Base-by-base conservation (phyloP, 2,888 invertebrate species). In the Allophyes oxyacanthae region DNA sequence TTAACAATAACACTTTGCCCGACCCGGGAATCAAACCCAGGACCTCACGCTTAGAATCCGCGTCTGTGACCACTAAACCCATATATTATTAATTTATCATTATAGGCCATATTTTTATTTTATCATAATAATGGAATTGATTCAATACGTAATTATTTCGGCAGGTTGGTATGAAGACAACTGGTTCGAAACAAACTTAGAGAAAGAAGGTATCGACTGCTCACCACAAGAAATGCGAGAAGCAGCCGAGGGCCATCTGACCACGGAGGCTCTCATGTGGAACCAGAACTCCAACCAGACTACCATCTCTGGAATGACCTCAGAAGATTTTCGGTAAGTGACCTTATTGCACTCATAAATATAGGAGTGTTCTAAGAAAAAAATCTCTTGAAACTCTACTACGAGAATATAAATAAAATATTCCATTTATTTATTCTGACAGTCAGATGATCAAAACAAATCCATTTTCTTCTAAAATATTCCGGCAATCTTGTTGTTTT, bases 241-340 rank as follows among this genome's bases (percentile, higher is more conserved):
- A 75, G 99, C 99, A 0, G 98, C 99, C 0, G 99, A 99, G 88
- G 99, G 99, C 1, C 99, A 99, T 88, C 95, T 99, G 53, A 99
- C 99, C 36, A 99, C 99, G 0, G 99, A 99, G 88, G 99, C 99
- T 15, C 96, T 99, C 40, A 99, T 99, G 98, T 98, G 99, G 97
- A 99, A 99, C 91, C 98, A 98, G 86, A 99, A 99, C 89, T 89
- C 94, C 37, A 97, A 98, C 86, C 97, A 98, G 89, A 97, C 97
- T 67, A 99, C 99, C 54, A 97, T 98, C 79, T 99, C 99, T 36
- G 98, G 98, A 71, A 98, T 99, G 98, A 98, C 98, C 2, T 97
- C 98, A 0, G 97, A 97, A 80, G 97, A 98, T 85, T 99, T 99
- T 91, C 92, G 95, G 95, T 95, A 77, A 76, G 68, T 46, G 26